Percentiles rank a stretch among this genome's conserved stretches.
Conservation (phyloP, 2,797 vertebrate species). For the Presbytis comata region DNA sequence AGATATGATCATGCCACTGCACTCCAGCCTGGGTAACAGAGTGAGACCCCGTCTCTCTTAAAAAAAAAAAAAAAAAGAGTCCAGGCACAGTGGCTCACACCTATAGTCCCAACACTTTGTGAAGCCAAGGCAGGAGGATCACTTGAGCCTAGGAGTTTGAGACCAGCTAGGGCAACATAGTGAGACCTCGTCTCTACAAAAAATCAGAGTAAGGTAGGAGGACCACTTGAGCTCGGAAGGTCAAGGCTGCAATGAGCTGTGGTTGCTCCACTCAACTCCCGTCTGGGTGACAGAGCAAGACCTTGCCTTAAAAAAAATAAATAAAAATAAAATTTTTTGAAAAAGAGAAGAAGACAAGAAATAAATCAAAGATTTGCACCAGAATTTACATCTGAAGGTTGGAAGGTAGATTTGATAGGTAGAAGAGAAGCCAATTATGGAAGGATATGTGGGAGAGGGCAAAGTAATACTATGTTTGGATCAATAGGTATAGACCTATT, state of each 20-base stretch:
- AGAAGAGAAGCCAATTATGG: slow-evolving; percentile 11
- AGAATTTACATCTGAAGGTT: not conserved
- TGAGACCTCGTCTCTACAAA: not conserved
- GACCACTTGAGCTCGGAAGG: not conserved
- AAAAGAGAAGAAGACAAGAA: not conserved
- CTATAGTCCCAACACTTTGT: not conserved
- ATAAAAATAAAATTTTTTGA: not conserved
- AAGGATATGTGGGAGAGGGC: not conserved
- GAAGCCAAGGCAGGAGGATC: not conserved
- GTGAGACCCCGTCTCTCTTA: not conserved
- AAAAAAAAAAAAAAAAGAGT: not conserved
- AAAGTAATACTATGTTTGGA: not conserved
- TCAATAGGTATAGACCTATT: not conserved
- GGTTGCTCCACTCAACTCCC: not conserved
- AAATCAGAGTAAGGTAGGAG: not conserved
- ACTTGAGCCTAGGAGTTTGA: not conserved
- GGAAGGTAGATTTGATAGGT: not conserved
- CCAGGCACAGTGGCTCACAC: not conserved
- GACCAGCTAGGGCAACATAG: not conserved
- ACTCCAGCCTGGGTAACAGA: no score
- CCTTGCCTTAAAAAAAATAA: not conserved
- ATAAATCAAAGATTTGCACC: not conserved
- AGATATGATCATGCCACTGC: no score
- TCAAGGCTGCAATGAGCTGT: not conserved
- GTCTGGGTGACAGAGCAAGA: not conserved